Evolutionary conservation across 2,888 invertebrate species (phyloP), one percentile per base, ranked within the genome.

Genomic region (Drosophila kuntzei): DNA sequence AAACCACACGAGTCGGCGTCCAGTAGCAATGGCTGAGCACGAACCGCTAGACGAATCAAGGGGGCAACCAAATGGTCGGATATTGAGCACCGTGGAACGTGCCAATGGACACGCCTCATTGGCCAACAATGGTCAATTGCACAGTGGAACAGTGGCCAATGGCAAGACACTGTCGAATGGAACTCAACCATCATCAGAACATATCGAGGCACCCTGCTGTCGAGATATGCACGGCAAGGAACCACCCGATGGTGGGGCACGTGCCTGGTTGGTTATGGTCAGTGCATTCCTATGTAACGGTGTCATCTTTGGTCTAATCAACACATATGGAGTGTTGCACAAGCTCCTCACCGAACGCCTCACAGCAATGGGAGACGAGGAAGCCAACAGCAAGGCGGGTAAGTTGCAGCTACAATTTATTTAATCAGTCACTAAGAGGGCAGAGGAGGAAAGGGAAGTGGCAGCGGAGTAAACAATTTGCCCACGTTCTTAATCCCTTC

Each of bases 261-360:
- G 96, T 85, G 97, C 97, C 0, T 97, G 96, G 95, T 92, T 95
- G 67, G 95, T 98, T 14, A 94, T 97, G 94, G 85, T 97, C 41
- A 97, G 95, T 43, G 97, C 98, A 64, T 97, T 98, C 92, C 93
- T 97, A 64, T 96, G 96, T 87, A 98, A 98, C 92, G 98, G 98
- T 6, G 95, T 98, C 53, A 93, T 98, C 54, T 98, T 98, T 92
- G 97, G 98, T 47, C 95, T 97, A 44, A 97, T 98, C 89, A 98
- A 98, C 93, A 96, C 96, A 0, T 97, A 96, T 90, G 96, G 97
- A 78, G 95, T 97, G 27, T 60, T 85, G 22, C 96, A 96, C 90
- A 93, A 94, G 7, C 94, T 95, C 73, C 94, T 97, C 44, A 94
- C 94, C 81, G 93, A 94, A 51, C 94, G 94, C 82, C 93, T 97